Conservation (phyloP, 1,140 invertebrate species). For the Sarcophaga peregrina region DNA sequence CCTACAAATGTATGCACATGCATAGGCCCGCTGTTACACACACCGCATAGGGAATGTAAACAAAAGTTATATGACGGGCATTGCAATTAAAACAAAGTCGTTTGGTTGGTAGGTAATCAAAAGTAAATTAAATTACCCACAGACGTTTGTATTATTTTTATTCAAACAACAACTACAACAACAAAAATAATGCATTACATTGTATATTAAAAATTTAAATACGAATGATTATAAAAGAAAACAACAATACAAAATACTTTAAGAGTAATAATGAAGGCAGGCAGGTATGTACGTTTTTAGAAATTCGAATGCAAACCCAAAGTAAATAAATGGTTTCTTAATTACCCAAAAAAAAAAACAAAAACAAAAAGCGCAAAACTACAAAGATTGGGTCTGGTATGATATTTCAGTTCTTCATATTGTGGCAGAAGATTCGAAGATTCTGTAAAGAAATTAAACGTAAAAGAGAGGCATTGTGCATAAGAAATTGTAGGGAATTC, state of each 20-base stretch:
- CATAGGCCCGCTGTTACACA: too few species aligned
- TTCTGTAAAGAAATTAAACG: not conserved
- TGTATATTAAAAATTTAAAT: too few species aligned
- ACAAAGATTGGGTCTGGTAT: not conserved
- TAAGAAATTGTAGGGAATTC: not conserved
- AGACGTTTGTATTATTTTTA: too few species aligned
- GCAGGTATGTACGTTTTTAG: too few species aligned
- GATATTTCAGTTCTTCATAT: not conserved
- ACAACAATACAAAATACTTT: too few species aligned
- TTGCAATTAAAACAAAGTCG: not conserved
- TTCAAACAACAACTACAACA: too few species aligned
- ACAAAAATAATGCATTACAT: too few species aligned
- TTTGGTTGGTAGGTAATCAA: not conserved
- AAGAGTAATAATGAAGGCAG: too few species aligned
- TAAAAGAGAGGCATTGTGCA: not conserved
- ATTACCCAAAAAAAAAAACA: conserved; percentile 21
- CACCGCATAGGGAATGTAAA: too few species aligned
- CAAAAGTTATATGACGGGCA: not conserved
- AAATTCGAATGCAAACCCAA: not conserved
- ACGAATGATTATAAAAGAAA: too few species aligned
- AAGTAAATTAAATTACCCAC: not conserved
- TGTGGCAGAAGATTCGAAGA: not conserved
- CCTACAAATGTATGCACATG: too few species aligned
- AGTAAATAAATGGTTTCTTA: conserved; percentile 25
- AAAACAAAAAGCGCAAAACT: conserved; percentile 14